Base-by-base conservation (phyloP, 2,888 invertebrate species). In the Trissolcus japonicus region DNA sequence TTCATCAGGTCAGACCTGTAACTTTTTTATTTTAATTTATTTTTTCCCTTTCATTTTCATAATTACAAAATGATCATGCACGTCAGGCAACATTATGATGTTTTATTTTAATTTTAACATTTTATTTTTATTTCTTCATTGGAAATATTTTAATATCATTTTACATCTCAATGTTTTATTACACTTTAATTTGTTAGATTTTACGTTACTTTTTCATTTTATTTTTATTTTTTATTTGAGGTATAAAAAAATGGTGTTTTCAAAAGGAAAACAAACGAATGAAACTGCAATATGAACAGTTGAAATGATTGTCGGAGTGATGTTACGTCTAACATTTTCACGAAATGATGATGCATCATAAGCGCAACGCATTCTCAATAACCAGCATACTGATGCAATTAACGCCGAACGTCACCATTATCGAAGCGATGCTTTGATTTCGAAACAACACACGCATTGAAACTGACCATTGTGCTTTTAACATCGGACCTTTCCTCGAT, bases 361-460 rank as follows among this genome's bases (percentile, higher is more conserved):
- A 16, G 19, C 63, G 80, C 79, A 75, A 80, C 78, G 68, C 53
- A 80, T 78, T 80, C 76, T 82, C 82, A 80, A 82, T 84, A 83
- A 81, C 80, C 78, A 80, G 77, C 81, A 81, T 81, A 81, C 80
- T 81, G 82, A 79, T 78, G 83, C 85, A 86, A 87, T 87, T 85
- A 86, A 51, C 85, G 83, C 83, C 84, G 83, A 83, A 77, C 82
- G 80, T 83, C 83, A 82, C 82, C 83, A 85, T 86, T 86, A 86
- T 85, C 85, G 82, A 83, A 54, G 78, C 74, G 73, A 62, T 79
- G 73, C 80, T 84, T 81, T 79, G 80, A 78, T 81, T 79, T 80
- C 80, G 75, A 75, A 46, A 76, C 80, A 82, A 78, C 82, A 79
- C 75, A 19, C 57, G 54, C 54, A 80, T 75, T 81, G 81, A 82